Evolutionary conservation across 2,888 invertebrate genomes (phyloP).

Genomic region (Trissonchulus sp.): DNA sequence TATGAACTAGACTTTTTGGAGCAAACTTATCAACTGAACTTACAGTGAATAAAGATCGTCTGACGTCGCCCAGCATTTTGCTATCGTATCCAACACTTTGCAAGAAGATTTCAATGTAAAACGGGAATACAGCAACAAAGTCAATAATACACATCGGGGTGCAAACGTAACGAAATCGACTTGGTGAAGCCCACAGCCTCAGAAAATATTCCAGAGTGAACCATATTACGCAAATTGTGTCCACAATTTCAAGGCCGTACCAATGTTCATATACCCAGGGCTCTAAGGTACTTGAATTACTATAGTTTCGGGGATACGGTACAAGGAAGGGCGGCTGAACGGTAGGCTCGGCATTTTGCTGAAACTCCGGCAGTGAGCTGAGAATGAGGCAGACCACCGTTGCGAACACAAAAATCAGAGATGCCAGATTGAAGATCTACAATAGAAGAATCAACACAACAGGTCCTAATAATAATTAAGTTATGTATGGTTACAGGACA

Average conservation of each 20-base stretch:
- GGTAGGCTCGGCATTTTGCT: background rate
- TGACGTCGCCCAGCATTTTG: conserved; percentile 4
- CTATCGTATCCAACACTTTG: conserved; percentile 18
- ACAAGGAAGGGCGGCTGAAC: too few relatives aligned
- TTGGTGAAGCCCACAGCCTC: conserved; percentile 13
- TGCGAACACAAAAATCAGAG: conserved; percentile 13
- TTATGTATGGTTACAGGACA: too few relatives aligned
- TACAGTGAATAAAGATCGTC: conserved; percentile 9
- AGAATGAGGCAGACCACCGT: conserved; percentile 21
- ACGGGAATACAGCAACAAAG: conserved; percentile 20
- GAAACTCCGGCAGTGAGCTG: conserved; percentile 23
- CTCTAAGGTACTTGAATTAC: background rate
- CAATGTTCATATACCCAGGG: background rate
- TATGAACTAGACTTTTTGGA: too few relatives aligned
- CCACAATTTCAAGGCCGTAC: conserved; percentile 10
- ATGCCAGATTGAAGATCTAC: conserved; percentile 16
- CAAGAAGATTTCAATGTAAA: conserved; percentile 15
- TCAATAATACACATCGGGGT: conserved; percentile 21
- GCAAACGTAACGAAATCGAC: background rate
- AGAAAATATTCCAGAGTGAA: conserved; percentile 18
- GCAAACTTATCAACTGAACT: too few relatives aligned
- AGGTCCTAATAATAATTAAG: too few relatives aligned
- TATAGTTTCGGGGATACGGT: too few relatives aligned
- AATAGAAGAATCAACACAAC: too few relatives aligned
- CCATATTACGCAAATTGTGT: conserved; percentile 22